phyloP scores from a whole-genome alignment of 2,888 invertebrate species.

The Anoplius nigerrimus region DNA sequence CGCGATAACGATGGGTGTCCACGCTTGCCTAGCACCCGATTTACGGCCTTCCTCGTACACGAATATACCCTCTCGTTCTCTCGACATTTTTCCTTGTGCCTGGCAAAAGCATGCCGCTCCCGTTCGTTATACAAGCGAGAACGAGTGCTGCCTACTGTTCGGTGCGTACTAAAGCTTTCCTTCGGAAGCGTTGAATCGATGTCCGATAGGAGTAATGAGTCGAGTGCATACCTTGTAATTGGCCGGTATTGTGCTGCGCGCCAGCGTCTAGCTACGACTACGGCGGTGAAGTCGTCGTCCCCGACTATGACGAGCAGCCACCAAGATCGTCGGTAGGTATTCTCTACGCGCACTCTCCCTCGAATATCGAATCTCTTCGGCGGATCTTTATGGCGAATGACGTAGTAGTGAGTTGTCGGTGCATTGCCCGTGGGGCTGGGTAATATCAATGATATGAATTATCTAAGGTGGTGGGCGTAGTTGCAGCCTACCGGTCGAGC shows the following conservation, averaged over 20 bases:
- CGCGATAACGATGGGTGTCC: slow-evolving; percentile 43
- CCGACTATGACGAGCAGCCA: no score
- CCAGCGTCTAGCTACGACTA: no score
- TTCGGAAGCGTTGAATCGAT: no score
- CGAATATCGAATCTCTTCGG: slow-evolving; percentile 35
- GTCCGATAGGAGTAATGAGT: no score
- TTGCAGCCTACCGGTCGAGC: slow-evolving; percentile 39
- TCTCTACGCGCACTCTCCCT: no score
- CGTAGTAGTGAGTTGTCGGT: slow-evolving; percentile 40
- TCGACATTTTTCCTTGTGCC: slow-evolving; percentile 8
- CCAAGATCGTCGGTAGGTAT: no score
- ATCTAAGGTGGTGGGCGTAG: slow-evolving; percentile 59
- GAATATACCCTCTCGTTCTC: slow-evolving; percentile 24
- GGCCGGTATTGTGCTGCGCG: no score
- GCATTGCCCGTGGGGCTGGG: slow-evolving; percentile 41
- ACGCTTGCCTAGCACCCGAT: slow-evolving; percentile 19
- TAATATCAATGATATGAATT: slow-evolving; percentile 60
- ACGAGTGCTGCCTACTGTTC: not conserved
- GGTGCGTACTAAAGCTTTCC: no score
- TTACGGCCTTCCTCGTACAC: slow-evolving; percentile 28
- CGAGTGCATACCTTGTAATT: no score
- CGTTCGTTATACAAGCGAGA: not conserved
- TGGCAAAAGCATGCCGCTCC: not conserved
- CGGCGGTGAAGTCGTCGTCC: no score
- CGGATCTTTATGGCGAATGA: slow-evolving; percentile 51